A percentile compares a stretch with the other conserved stretches of the same genome.
These are phyloP conservation scores for Aplocera efformata DNA, from an alignment of 2,888 invertebrate species.

Conservation along the genomic window DNA sequence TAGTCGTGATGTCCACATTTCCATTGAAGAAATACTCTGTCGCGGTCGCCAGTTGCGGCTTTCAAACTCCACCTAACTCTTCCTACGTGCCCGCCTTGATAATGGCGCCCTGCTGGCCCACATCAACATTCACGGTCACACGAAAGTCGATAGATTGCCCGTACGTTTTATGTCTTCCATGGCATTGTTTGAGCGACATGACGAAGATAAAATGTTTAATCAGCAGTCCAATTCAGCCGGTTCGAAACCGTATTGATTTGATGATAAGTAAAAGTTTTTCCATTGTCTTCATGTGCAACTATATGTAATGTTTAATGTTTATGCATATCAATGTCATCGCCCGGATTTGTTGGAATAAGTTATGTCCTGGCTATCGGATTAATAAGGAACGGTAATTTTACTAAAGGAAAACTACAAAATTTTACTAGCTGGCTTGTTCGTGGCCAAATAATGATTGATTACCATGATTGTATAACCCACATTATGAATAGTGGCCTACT, in stretches of 20 bases:
- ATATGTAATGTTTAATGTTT: no score
- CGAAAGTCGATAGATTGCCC: slow-evolving; percentile 47
- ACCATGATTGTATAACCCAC: no score
- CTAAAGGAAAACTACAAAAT: no score
- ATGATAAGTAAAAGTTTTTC: slow-evolving; percentile 6
- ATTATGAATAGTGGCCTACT: no score
- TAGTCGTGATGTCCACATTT: no score
- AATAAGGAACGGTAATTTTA: no score
- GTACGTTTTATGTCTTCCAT: slow-evolving; percentile 20
- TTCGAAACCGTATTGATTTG: slow-evolving; percentile 7
- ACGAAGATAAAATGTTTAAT: slow-evolving; percentile 13
- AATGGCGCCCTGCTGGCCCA: slow-evolving; percentile 60
- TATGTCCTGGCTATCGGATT: no score
- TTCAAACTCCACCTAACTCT: slow-evolving; percentile 31
- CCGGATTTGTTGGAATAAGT: no score
- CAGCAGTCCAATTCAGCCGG: slow-evolving; percentile 7
- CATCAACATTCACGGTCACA: slow-evolving; percentile 53
- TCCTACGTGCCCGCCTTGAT: slow-evolving; percentile 55
- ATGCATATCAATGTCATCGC: no score
- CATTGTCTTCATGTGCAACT: no score
- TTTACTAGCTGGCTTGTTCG: no score
- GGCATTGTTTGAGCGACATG: slow-evolving; percentile 14
- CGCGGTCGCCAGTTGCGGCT: slow-evolving; percentile 7
- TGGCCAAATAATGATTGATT: no score
- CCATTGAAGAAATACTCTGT: neutral